A percentile compares a stretch with the other conserved stretches of the same genome.
These are phyloP conservation scores for Rattus norvegicus DNA, from an alignment of 2,113 vertebrate species.

Conservation along the genomic window GRCr8 NC_086022.1:104678501-104679000, in stretches of 20 bases:
- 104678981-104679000: not conserved
- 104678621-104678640: conserved; percentile 95
- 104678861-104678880: conserved; percentile 21
- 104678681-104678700: conserved; percentile 88
- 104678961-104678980: not conserved
- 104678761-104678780: conserved; percentile 89
- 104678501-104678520: not conserved
- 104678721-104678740: conserved; percentile 95
- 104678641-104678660: conserved; percentile 93
- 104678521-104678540: not conserved
- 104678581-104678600: not conserved
- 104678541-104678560: not conserved
- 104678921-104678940: not conserved
- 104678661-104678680: conserved; percentile 62
- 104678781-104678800: conserved; percentile 91
- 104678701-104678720: conserved; percentile 93
- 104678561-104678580: not conserved
- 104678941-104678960: fast-evolving
- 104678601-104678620: conserved; percentile 89
- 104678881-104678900: not conserved
- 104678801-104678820: conserved; percentile 89
- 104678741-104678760: conserved; percentile 96
- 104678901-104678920: too few species aligned
- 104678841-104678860: conserved; percentile 82
- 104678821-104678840: conserved; percentile 95